phyloP scores from a whole-genome alignment of 2,113 vertebrate genomes.

The Gasterosteus aculeatus region DNA sequence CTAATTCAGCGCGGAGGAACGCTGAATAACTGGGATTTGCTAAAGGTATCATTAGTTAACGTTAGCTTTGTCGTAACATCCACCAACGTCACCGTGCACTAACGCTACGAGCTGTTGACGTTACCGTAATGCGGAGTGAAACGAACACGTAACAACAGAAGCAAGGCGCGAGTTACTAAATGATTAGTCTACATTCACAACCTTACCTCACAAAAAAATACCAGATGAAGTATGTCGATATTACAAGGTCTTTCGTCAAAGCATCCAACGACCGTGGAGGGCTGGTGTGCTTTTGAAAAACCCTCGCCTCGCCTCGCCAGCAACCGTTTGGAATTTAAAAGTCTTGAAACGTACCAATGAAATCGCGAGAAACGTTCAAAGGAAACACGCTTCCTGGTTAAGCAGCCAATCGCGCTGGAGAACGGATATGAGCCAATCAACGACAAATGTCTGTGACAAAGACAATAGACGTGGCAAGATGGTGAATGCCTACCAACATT shows the following conservation, averaged over 20 bases:
- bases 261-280: rapidly evolving
- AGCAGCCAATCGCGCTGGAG: conserved; percentile 57
- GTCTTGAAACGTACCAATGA: conserved; percentile 70
- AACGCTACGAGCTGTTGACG: background rate
- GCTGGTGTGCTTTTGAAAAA: conserved; percentile 22
- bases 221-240: background rate
- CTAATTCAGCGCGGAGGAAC: too few species aligned
- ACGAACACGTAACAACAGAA: background rate
- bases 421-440: conserved; percentile 22
- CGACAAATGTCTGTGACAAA: background rate
- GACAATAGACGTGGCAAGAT: background rate
- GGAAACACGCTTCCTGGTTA: conserved; percentile 43
- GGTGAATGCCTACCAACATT: background rate
- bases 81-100: background rate
- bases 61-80: background rate
- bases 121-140: background rate
- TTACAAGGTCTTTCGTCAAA: background rate
- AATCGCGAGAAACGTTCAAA: conserved; percentile 35
- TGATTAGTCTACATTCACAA: background rate
- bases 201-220: conserved; percentile 53
- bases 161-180: rapidly evolving
- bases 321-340: conserved; percentile 79
- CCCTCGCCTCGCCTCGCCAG: background rate
- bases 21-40: background rate
- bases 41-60: background rate